Evolutionary conservation across 2,113 vertebrate species (phyloP), one percentile per base, ranked within the genome.

Genomic region (Enhydra lutris): DNA sequence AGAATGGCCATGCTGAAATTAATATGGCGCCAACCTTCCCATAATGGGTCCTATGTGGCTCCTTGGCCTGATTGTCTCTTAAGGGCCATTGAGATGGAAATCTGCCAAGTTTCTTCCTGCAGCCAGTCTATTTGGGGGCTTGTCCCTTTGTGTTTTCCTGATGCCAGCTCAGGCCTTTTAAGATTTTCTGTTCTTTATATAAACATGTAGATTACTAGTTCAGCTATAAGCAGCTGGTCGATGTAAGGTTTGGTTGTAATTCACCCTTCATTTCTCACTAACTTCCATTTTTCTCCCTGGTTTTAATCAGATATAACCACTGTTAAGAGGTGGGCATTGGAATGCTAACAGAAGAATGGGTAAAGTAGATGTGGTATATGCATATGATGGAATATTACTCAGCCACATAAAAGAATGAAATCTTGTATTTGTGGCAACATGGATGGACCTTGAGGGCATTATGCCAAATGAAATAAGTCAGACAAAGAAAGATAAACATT

Each of bases 11-110:
- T 45, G 71, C 71, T 4, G 39, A 92, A 94, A 94, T 94, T 95
- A 88, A 96, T 20, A 88, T 59, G 85, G 92, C 52, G 8, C 95
- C 95, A 88, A 78, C 39, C 67, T 67, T 24, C 69, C 85, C 81
- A n/a, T 36, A 80, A 84, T 6, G 14, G 63, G 47, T 55, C 69
- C 36, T 88, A 6, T 1, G 1, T 18, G 47, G 52, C 88, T 83
- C 82, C 65, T 67, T 52, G 85, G 74, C 82, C 85, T 52, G 29
- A 0, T 4, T 26, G 47, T 73, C 47, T 90, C 92, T 79, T 71
- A 65, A 87, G 87, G 67, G 83, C 55, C 24, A 6, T 65, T 73
- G 12, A 11, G 42, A 78, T 92, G 87, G 79, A 94, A 96, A 73
- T 69, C 39, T 95, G 83, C 91, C 69, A 85, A 55, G 73, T 88